Evolutionary conservation across 2,797 vertebrate genomes (phyloP), one percentile per base, ranked within the genome.

Genomic region (Serranus cabrilla): DNA sequence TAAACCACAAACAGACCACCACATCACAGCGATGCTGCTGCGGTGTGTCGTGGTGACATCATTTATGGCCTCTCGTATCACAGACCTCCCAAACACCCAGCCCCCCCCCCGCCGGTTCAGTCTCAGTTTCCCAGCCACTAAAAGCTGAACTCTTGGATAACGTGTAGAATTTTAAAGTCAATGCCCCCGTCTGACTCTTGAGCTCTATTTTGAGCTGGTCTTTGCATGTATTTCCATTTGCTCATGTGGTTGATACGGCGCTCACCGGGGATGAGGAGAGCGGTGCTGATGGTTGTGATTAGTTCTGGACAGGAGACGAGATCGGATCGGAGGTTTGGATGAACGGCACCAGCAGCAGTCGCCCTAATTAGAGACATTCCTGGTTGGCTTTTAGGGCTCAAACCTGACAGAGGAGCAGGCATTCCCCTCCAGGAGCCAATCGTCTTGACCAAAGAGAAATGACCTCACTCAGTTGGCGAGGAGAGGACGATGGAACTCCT

Each of bases 271-370:
- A 82, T 60, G 86, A 81, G 74, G 57, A 62, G 77, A 77, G 80
- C 27, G 46, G 74, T 74, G 85, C 82, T 85, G 82, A 91, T 93
- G 90, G 84, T 84, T 89, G 78, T 84, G 87, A 93, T 94, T 93
- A 93, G 88, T 81, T 85, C 87, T 90, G 91, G 83, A 89, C 65
- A 62, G 76, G 79, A 72, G 80, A 79, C 20, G 45, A 78, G 72
- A 78, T 68, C n/a, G 55, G 31, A 78, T 61, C 81, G 47, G 51
- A 73, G 71, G 70, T 71, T 83, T 84, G 84, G 83, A 90, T 78
- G 76, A 83, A 67, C 62, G 84, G 69, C 69, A 68, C 72, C 67
- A 81, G 81, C 81, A 79, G 78, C 81, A 79, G 78, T 81, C 42
- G 50, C 68, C 76, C 74, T 87, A 89, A 90, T 87, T 80, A 82